Conservation (phyloP, 2,888 invertebrate species). For the Hypena proboscidalis region DNA sequence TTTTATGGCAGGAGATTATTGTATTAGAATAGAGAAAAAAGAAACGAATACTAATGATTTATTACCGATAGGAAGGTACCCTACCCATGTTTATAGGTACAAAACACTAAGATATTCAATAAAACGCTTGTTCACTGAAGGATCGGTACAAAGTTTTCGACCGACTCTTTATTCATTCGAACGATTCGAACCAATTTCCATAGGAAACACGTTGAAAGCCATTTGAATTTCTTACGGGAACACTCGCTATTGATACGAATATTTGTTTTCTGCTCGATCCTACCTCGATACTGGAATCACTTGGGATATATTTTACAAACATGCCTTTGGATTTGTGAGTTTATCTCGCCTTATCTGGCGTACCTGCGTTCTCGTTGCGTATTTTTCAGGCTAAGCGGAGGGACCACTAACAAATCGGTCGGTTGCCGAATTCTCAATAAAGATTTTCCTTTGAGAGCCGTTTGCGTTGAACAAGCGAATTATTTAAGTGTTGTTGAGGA, state of each 20-base stretch:
- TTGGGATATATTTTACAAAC: conserved; percentile 59
- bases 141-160: conserved; percentile 46
- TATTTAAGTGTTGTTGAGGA: too few relatives aligned
- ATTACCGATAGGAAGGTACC: neutral
- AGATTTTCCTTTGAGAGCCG: neutral
- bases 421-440: conserved; percentile 10
- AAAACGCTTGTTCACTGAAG: conserved; percentile 46
- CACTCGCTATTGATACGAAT: conserved; percentile 66
- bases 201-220: conserved; percentile 64
- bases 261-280: conserved; percentile 64
- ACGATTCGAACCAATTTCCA: conserved; percentile 68
- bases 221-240: conserved; percentile 70
- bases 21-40: too few relatives aligned
- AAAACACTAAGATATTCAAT: conserved; percentile 35
- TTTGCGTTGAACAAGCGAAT: too few relatives aligned
- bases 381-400: conserved; percentile 7
- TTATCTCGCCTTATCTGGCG: conserved; percentile 25
- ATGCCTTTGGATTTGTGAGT: conserved; percentile 45
- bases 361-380: conserved; percentile 7
- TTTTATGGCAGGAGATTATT: too few relatives aligned
- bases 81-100: too few relatives aligned
- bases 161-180: conserved; percentile 71
- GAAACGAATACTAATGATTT: too few relatives aligned
- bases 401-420: conserved; percentile 11
- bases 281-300: conserved; percentile 51